Conservation (phyloP, 1,140 invertebrate species). For the Ceratina calcarata region DNA sequence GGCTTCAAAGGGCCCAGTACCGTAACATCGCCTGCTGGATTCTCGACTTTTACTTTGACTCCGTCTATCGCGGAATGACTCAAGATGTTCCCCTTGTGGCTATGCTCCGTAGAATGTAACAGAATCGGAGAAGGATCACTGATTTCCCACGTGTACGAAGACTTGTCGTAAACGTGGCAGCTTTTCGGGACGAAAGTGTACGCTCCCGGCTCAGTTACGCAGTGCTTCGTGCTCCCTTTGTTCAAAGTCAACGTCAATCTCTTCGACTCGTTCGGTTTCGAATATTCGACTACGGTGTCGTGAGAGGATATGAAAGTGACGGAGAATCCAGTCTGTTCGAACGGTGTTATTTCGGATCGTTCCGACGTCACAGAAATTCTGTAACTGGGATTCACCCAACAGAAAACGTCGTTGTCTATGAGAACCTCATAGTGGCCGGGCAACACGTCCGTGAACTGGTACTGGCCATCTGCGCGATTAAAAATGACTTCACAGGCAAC, state of each 20-base stretch:
- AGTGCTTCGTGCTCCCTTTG: constrained; percentile 83
- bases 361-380: constrained; percentile 85
- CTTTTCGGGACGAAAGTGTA: constrained; percentile 90
- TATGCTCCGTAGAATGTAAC: constrained; percentile 73
- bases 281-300: constrained; percentile 80
- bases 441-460: constrained; percentile 88
- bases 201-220: constrained; percentile 84
- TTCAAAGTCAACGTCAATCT: constrained; percentile 73
- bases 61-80: constrained; percentile 61
- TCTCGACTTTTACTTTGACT: constrained; percentile 71
- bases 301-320: constrained; percentile 87
- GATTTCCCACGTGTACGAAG: constrained; percentile 78
- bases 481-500: constrained; percentile 66
- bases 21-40: constrained; percentile 47
- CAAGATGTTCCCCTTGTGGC: constrained; percentile 71
- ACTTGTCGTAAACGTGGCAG: constrained; percentile 89
- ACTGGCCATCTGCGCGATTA: constrained; percentile 84
- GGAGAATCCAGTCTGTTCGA: constrained; percentile 89
- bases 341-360: constrained; percentile 84
- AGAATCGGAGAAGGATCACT: constrained; percentile 71
- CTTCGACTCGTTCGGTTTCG: constrained; percentile 63
- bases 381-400: constrained; percentile 86
- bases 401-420: constrained; percentile 85
- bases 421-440: constrained; percentile 91
- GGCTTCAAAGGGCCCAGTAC: constrained; percentile 75